Conservation (phyloP, 2,888 invertebrate genomes). For the Andricus quercusramuli region DNA sequence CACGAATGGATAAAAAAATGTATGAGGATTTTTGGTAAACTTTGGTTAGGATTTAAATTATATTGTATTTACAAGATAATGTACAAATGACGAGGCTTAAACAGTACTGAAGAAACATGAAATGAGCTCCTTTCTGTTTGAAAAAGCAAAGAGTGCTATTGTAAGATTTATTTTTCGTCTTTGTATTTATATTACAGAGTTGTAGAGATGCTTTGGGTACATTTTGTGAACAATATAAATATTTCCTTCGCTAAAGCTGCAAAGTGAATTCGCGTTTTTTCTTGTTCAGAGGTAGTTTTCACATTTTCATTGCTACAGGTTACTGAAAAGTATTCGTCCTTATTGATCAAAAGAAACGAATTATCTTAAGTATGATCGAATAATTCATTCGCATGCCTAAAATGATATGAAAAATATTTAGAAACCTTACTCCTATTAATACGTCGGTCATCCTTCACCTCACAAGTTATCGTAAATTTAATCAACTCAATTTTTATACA, state of each 20-base stretch:
- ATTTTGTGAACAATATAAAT: constrained; percentile 48
- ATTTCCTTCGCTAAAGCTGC: constrained; percentile 37
- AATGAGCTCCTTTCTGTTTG: constrained; percentile 51
- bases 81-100: constrained; percentile 58
- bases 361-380: constrained; percentile 19
- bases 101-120: constrained; percentile 60
- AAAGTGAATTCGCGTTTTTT: constrained; percentile 49
- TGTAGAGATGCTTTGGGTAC: constrained; percentile 55
- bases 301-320: constrained; percentile 28
- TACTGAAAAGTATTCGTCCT: constrained; percentile 47
- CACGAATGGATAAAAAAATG: background rate
- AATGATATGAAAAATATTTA: constrained; percentile 42
- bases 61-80: constrained; percentile 74
- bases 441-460: constrained; percentile 32
- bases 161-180: constrained; percentile 64
- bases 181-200: constrained; percentile 60
- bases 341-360: constrained; percentile 21
- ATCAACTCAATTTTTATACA: constrained; percentile 19
- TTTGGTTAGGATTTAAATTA: background rate
- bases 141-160: constrained; percentile 44
- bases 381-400: constrained; percentile 16
- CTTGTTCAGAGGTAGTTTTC: constrained; percentile 46
- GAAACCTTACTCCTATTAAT: constrained; percentile 25
- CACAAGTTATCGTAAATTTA: constrained; percentile 34
- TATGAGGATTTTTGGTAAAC: constrained; percentile 9